Evolutionary conservation across 2,113 vertebrate genomes (phyloP), one percentile per base, ranked within the genome.

Genomic region (Gadus chalcogrammus): DNA sequence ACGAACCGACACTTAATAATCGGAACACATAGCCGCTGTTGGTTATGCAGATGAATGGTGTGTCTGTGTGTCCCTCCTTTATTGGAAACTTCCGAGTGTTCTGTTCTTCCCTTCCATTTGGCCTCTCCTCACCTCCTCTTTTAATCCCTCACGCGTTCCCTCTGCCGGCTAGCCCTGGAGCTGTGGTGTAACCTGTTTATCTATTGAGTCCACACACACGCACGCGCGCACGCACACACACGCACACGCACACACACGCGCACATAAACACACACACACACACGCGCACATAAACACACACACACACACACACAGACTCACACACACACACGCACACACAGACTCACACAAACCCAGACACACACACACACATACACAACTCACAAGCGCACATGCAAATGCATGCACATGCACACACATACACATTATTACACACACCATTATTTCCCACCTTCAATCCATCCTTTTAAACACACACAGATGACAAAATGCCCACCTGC

Each of bases 401-500:
- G n/a, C 58, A 60, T 17, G n/a, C 17, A 60, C 58, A 60, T 17
- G 18, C 58, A 24, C 61, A 15, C 65, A 38, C 64, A 74, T 70
- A 48, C 61, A 56, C 72, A 67, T 24, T 15, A 28, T 13, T 68
- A 69, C 67, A 24, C 70, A 52, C 31, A 16, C 15, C 48, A 16
- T 55, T 28, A 67, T 69, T 71, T 76, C 74, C 78, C 80, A 69
- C 76, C 60, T 11, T 79, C 76, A 55, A 65, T 72, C 70, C 64
- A 71, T 68, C 31, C 77, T 75, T 71, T 72, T 65, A 72, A 73
- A 66, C 79, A 74, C 74, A 65, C 48, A 15, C 73, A 28, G 79
- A 82, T 85, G 86, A 85, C 81, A 84, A 79, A 77, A 17, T 76
- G 68, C 75, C 80, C 78, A 85, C 75, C 76, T 87, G 76, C 84